Percentiles rank a stretch among this genome's conserved stretches.
Conservation (phyloP, 2,888 invertebrate genomes). For the Amphipyra berbera region DNA sequence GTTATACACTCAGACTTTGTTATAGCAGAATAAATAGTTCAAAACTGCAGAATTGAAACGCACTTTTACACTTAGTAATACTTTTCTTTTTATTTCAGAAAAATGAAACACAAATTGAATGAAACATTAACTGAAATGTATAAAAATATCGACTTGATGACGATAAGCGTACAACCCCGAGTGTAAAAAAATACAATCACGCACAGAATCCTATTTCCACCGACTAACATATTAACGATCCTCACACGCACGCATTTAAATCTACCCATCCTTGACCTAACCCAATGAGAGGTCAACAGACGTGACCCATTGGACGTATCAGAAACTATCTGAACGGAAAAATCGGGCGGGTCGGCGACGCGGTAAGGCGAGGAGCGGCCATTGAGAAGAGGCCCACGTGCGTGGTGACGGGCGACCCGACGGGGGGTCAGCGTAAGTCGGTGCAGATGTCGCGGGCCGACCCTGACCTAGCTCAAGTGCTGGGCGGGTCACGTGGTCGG, state of each 20-base stretch:
- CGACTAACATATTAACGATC: slow-evolving; percentile 19
- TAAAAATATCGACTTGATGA: background rate
- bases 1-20: too few relatives aligned
- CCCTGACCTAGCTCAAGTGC: slow-evolving; percentile 88
- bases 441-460: slow-evolving; percentile 77
- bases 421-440: slow-evolving; percentile 71
- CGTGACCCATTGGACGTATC: slow-evolving; percentile 74
- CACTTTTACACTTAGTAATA: too few relatives aligned
- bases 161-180: background rate
- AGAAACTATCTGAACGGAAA: slow-evolving; percentile 87
- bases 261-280: slow-evolving; percentile 78
- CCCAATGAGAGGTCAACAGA: slow-evolving; percentile 76
- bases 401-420: slow-evolving; percentile 36
- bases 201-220: slow-evolving; percentile 1
- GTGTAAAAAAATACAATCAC: slow-evolving; percentile 2
- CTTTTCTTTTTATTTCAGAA: too few relatives aligned
- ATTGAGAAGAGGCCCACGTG: slow-evolving; percentile 60
- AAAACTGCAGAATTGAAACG: too few relatives aligned
- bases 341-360: slow-evolving; percentile 76
- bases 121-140: background rate
- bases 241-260: slow-evolving; percentile 52
- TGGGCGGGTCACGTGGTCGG: slow-evolving; percentile 86
- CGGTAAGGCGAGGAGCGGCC: slow-evolving; percentile 72
- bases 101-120: background rate
- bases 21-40: too few relatives aligned